phyloP scores from a whole-genome alignment of 2,888 invertebrate genomes.

The Yponomeuta cagnagella region DNA sequence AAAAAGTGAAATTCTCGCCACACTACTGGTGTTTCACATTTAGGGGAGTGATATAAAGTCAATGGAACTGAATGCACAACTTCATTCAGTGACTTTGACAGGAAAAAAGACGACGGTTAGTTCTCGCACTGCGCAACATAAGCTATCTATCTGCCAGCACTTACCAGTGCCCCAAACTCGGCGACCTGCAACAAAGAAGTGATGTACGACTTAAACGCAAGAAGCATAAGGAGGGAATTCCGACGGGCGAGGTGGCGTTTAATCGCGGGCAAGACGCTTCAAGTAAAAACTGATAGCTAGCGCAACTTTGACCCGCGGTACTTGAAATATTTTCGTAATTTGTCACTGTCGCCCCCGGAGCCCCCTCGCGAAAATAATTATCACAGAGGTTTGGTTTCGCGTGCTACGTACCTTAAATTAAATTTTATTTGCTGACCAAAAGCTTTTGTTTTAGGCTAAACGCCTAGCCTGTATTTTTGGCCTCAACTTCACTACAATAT shows the following conservation, averaged over 20 bases:
- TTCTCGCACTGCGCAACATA: not conserved
- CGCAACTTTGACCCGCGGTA: slow-evolving; percentile 9
- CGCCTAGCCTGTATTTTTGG: no score
- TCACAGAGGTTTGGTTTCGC: not conserved
- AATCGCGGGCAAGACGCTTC: not conserved
- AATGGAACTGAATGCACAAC: no score
- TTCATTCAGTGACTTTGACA: no score
- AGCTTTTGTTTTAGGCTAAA: no score
- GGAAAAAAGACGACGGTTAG: no score
- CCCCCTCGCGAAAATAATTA: not conserved
- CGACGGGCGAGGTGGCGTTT: not conserved
- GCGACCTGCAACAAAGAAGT: not conserved
- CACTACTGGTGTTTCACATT: no score
- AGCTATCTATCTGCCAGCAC: not conserved
- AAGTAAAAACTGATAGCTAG: slow-evolving; percentile 9
- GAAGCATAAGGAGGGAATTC: not conserved
- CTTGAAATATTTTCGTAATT: slow-evolving; percentile 15
- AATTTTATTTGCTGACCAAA: not conserved
- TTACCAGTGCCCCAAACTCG: not conserved
- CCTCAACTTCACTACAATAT: no score
- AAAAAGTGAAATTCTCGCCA: not conserved
- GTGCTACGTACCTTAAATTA: not conserved
- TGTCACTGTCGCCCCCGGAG: slow-evolving; percentile 2
- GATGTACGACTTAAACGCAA: not conserved
- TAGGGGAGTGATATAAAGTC: no score